These are phyloP conservation scores for Pholis gunnellus DNA, from an alignment of 2,113 vertebrate genomes.

Conservation along the genomic window DNA sequence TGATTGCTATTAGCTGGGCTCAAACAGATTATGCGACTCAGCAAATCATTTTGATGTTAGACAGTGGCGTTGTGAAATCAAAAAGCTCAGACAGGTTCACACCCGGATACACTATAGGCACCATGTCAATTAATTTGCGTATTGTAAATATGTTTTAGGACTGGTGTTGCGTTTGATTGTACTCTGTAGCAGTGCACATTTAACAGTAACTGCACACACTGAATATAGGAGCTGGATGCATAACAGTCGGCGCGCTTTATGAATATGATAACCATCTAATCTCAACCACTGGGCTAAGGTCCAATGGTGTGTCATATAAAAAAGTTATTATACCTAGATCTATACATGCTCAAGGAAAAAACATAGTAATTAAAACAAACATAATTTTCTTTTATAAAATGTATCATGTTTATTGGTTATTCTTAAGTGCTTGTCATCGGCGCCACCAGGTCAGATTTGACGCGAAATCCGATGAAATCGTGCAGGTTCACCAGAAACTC, in stretches of 20 bases:
- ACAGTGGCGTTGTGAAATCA: slow-evolving; percentile 31
- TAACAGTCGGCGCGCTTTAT: neutral
- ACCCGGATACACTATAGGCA: neutral
- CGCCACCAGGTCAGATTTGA: no score
- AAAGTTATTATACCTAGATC: no score
- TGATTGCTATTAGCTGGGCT: neutral
- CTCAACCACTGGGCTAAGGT: no score
- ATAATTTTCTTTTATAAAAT: no score
- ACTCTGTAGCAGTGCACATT: slow-evolving; percentile 1
- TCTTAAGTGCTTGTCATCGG: neutral
- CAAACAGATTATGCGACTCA: slow-evolving; percentile 1
- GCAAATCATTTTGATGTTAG: neutral
- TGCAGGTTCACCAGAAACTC: no score
- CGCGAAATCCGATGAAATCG: no score
- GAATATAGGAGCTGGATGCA: neutral
- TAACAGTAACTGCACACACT: neutral
- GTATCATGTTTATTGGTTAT: neutral
- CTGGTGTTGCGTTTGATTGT: neutral
- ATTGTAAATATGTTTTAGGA: neutral
- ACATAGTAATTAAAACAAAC: no score
- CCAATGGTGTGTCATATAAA: no score
- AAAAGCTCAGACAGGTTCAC: neutral
- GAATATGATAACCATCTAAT: neutral
- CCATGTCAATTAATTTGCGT: neutral
- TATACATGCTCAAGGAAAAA: no score